These are phyloP conservation scores for Drepana arcuata DNA, from an alignment of 1,140 invertebrate species.

Conservation along the genomic window DNA sequence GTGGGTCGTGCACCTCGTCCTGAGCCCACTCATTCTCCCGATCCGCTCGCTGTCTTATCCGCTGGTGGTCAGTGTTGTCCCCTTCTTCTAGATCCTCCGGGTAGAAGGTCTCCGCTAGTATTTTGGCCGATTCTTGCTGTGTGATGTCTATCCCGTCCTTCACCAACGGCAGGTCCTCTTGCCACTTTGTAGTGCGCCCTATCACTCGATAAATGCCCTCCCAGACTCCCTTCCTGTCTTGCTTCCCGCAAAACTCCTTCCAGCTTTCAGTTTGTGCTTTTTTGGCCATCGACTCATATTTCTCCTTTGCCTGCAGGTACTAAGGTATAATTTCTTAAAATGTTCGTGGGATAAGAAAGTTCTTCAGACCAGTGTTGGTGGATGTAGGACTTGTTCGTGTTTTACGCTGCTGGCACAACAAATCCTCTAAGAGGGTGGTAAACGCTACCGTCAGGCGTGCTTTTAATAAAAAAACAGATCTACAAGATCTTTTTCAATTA, in stretches of 20 bases:
- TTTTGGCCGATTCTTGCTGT: not conserved
- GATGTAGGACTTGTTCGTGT: too few relatives aligned
- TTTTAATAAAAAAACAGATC: too few relatives aligned
- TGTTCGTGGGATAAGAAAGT: too few relatives aligned
- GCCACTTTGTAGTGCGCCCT: not conserved
- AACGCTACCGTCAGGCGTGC: too few relatives aligned
- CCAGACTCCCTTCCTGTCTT: not conserved
- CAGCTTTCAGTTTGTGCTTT: not conserved
- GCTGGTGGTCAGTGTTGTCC: not conserved
- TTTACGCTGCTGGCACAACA: too few relatives aligned
- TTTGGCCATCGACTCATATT: not conserved
- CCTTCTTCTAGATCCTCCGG: not conserved
- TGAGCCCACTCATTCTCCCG: not conserved
- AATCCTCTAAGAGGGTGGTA: too few relatives aligned
- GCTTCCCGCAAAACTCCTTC: not conserved
- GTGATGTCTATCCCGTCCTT: not conserved
- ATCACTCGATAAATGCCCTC: too few relatives aligned
- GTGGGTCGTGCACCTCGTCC: not conserved
- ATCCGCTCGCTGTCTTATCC: not conserved
- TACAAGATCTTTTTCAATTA: too few relatives aligned
- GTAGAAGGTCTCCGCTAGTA: not conserved
- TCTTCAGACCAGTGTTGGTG: too few relatives aligned
- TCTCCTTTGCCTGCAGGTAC: not conserved
- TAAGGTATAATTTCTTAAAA: too few relatives aligned
- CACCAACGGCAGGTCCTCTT: not conserved